Evolutionary conservation across 1,140 invertebrate genomes (phyloP).

Genomic region (Pseudomyrmex gracilis): DNA sequence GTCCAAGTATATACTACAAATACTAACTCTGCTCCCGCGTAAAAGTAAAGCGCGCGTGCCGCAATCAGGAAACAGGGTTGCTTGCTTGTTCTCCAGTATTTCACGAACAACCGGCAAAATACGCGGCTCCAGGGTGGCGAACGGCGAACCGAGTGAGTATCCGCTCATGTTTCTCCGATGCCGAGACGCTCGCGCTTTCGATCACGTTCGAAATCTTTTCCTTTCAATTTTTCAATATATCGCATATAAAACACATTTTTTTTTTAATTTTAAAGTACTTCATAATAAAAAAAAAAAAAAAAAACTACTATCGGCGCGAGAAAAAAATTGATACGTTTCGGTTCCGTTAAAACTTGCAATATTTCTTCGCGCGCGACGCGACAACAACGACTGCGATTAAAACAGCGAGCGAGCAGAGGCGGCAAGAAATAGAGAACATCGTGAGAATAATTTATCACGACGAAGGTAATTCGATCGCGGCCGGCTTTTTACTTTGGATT

Average conservation of each 20-base stretch:
- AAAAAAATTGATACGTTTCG: not conserved
- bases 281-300: no score
- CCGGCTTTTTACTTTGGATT: constrained; percentile 21
- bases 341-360: not conserved
- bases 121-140: constrained; percentile 69
- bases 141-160: constrained; percentile 70
- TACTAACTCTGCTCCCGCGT: constrained; percentile 16
- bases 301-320: no score
- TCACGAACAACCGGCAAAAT: constrained; percentile 57
- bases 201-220: no score
- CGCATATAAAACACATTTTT: no score
- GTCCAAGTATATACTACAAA: constrained; percentile 28
- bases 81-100: not conserved
- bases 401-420: not conserved
- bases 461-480: constrained; percentile 51
- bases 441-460: constrained; percentile 41
- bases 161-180: not conserved
- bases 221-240: no score
- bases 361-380: not conserved
- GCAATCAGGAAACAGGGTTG: constrained; percentile 7
- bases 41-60: constrained; percentile 19
- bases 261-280: no score
- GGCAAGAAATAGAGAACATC: not conserved
- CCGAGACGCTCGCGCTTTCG: not conserved
- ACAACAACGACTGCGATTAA: not conserved